Evolutionary conservation across 1,140 invertebrate species (phyloP).

Genomic region (Lepidurus arcticus): DNA sequence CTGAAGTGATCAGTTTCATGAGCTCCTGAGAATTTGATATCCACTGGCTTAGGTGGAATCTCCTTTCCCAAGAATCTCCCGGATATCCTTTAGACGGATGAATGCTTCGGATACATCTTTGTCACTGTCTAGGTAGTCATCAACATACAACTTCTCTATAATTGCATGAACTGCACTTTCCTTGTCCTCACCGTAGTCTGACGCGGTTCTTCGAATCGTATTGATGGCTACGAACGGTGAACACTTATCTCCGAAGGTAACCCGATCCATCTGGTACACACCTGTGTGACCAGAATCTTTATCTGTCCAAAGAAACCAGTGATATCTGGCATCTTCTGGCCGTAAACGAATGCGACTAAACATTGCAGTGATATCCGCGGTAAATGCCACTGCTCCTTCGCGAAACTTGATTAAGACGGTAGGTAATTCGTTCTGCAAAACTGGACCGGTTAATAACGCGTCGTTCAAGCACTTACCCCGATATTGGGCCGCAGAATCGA

Average conservation of each 20-base stretch:
- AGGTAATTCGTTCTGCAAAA: slow-evolving; percentile 30
- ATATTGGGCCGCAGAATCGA: slow-evolving; percentile 24
- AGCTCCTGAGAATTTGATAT: slow-evolving; percentile 21
- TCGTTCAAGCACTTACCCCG: slow-evolving; percentile 34
- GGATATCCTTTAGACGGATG: background rate
- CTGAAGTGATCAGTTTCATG: background rate
- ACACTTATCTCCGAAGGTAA: background rate
- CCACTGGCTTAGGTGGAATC: slow-evolving; percentile 29
- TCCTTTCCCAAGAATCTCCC: background rate
- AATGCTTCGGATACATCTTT: background rate
- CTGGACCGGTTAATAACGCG: slow-evolving; percentile 31
- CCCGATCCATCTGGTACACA: slow-evolving; percentile 19
- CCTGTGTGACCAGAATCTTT: background rate
- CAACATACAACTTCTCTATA: slow-evolving; percentile 9
- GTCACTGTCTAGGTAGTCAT: slow-evolving; percentile 16
- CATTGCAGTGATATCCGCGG: slow-evolving; percentile 33
- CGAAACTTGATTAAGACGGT: slow-evolving; percentile 33
- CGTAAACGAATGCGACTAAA: background rate
- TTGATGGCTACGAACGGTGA: slow-evolving; percentile 17
- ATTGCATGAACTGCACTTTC: background rate
- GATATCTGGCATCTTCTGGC: background rate
- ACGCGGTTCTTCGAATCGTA: background rate
- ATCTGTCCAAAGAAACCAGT: background rate
- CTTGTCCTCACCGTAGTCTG: slow-evolving; percentile 1
- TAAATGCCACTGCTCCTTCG: slow-evolving; percentile 30